Evolutionary conservation across 2,797 vertebrate species (phyloP).

Genomic region (Syngnathus acus): DNA sequence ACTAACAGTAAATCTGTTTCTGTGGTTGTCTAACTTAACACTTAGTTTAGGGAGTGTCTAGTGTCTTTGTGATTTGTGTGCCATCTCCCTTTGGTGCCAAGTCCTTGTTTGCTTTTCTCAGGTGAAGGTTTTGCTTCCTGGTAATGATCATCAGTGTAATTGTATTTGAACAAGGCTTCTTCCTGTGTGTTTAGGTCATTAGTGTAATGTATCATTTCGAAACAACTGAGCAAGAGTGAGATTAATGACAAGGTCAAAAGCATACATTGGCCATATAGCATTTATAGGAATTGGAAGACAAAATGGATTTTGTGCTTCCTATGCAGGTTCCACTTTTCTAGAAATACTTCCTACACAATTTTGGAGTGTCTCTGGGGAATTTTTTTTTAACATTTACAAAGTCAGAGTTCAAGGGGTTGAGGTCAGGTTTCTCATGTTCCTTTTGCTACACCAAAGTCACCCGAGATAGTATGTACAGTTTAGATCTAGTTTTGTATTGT

Average conservation of each 20-base stretch:
- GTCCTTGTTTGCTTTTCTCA: conserved; percentile 8
- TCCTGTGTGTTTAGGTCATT: neutral
- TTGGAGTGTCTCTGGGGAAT: neutral
- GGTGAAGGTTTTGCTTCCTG: neutral
- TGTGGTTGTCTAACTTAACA: neutral
- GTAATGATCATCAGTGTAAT: conserved; percentile 2
- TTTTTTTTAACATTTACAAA: neutral
- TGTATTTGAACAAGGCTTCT: neutral
- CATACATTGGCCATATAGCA: neutral
- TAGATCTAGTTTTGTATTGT: no score
- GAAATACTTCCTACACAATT: neutral
- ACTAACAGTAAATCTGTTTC: neutral
- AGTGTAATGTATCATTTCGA: neutral
- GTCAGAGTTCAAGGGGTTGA: neutral
- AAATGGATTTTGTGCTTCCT: neutral
- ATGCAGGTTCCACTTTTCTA: neutral
- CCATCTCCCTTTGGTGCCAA: conserved; percentile 3
- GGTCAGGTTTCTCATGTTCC: neutral
- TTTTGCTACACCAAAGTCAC: neutral
- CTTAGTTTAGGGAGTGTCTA: neutral
- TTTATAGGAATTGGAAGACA: neutral
- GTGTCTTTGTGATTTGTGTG: neutral
- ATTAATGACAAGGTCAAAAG: neutral
- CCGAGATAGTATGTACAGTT: no score
- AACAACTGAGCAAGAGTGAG: neutral